Evolutionary conservation across 1,140 invertebrate genomes (phyloP), one percentile per base, ranked within the genome.

Genomic region (Drosophila ironensis): DNA sequence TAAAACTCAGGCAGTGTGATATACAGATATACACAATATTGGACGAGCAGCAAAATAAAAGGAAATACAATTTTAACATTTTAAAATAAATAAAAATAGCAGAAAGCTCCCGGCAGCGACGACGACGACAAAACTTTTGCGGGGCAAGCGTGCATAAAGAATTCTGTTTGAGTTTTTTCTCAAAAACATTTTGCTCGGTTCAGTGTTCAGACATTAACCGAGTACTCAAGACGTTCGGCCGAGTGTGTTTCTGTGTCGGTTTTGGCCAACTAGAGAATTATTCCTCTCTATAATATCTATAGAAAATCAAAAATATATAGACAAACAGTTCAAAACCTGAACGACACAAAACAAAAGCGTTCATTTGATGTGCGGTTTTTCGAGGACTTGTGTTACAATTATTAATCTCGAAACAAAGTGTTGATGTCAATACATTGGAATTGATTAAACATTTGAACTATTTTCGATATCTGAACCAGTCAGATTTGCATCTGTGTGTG

Each of bases 101-200:
- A 68, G 74, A 75, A 86, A 86, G 71, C 75, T 86, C 47, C 24
- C n/a, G n/a, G n/a, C n/a, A n/a, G n/a, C n/a, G n/a, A n/a, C n/a
- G 56, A 22, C 28, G 60, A 54, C 50, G 60, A 63, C 45, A 77
- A 70, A 82, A 82, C 35, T 82, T 82, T 76, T 64, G 53, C 60
- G 57, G 40, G 45, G 44, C 44, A 42, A 52, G 53, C 53, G 54
- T 37, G 50, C 48, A 47, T 37, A 53, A 81, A 67, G 53, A 71
- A 63, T 64, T 63, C 25, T 30, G n/a, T n/a, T n/a, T n/a, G 24
- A 38, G 48, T 64, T 57, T 73, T 51, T 69, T 67, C 35, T 42
- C 56, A 61, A 70, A 66, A 86, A 64, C 48, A 52, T 53, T 86
- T 68, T 53, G 41, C 42, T 64, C 71, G 61, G 19, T 50, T 60